phyloP scores from a whole-genome alignment of 2,888 invertebrate species.

The Netelia virgata region DNA sequence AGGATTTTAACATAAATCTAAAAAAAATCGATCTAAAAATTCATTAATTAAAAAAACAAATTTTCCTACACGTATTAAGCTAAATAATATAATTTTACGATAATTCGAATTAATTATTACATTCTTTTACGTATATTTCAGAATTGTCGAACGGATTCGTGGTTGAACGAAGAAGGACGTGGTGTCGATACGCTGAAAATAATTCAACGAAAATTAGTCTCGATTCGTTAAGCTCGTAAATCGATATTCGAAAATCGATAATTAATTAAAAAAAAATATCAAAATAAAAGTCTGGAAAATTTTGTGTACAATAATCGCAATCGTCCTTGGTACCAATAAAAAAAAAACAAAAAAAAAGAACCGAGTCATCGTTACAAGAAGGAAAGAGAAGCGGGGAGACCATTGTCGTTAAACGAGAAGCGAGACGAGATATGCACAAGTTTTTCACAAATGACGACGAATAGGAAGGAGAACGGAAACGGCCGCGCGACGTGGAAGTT shows the following conservation, averaged over 20 bases:
- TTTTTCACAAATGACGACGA: conserved; percentile 67
- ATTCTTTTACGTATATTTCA: not conserved
- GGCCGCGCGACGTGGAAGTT: conserved; percentile 67
- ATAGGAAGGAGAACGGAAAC: conserved; percentile 56
- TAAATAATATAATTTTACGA: too few species aligned
- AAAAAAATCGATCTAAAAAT: too few species aligned
- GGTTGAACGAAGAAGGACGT: not conserved
- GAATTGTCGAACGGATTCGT: not conserved
- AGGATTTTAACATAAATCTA: too few species aligned
- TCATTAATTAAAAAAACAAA: too few species aligned
- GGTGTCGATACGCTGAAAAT: not conserved
- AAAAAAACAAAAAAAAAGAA: not conserved
- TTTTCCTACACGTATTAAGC: too few species aligned
- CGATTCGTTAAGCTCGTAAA: not conserved
- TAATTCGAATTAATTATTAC: not conserved
- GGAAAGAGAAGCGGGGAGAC: not conserved
- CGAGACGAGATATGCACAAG: conserved; percentile 53
- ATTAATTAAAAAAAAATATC: not conserved
- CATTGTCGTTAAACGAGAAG: conserved; percentile 19
- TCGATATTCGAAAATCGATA: not conserved
- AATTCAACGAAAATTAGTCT: not conserved
- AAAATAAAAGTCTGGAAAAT: not conserved
- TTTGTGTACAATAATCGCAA: not conserved
- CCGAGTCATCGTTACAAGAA: not conserved
- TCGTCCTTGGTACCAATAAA: conserved; percentile 7